These are phyloP conservation scores for Micromys minutus DNA, from an alignment of 2,113 vertebrate species.

Conservation along the genomic window DNA sequence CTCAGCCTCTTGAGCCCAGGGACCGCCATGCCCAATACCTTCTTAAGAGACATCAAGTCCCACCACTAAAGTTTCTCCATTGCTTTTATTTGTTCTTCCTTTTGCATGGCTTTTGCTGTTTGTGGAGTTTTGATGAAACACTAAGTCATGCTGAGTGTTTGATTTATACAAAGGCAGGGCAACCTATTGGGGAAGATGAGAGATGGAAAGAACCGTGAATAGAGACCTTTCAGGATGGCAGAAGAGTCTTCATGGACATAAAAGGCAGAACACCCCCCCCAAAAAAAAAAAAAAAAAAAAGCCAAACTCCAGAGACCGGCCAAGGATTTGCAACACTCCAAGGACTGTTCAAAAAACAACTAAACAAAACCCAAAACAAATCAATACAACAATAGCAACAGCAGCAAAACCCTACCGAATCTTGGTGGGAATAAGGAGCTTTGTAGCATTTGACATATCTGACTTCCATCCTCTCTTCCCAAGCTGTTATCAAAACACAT, in stretches of 20 bases:
- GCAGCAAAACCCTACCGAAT: not conserved
- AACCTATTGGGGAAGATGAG: not conserved
- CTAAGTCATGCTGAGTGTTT: not conserved
- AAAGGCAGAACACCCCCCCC: not conserved
- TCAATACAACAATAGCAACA: not conserved
- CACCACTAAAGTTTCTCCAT: not conserved
- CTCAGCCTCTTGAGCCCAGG: not conserved
- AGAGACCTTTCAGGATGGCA: not conserved
- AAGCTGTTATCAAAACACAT: not conserved
- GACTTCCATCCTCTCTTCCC: not conserved
- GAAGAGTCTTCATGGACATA: not conserved
- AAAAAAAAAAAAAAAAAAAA: not conserved
- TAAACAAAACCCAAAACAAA: not conserved
- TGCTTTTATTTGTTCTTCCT: not conserved
- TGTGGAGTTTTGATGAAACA: conserved; percentile 1
- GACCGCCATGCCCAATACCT: not conserved
- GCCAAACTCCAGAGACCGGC: not conserved
- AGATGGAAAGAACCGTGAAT: not conserved
- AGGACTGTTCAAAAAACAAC: not conserved
- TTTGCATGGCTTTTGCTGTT: not conserved
- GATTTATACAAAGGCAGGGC: not conserved
- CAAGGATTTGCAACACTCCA: not conserved
- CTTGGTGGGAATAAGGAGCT: not conserved
- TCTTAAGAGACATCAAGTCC: not conserved
- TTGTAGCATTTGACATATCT: not conserved